phyloP scores from a whole-genome alignment of 1,140 invertebrate species.

The Sitobion miscanthi region DNA sequence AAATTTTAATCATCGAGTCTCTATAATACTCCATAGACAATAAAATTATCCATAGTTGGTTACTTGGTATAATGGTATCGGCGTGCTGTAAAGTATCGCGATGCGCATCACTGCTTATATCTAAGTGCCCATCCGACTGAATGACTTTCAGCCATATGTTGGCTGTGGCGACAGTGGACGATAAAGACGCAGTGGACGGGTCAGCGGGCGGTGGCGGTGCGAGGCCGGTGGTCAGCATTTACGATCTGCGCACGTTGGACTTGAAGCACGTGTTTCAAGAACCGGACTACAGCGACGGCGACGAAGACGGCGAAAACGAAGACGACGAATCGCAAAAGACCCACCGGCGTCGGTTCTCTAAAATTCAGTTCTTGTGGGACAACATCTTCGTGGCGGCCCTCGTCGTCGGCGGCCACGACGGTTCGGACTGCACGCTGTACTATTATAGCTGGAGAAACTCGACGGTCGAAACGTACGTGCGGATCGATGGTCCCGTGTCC shows the following conservation, averaged over 20 bases:
- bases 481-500: constrained; percentile 67
- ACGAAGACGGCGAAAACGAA: constrained; percentile 59
- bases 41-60: too few relatives aligned
- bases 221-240: constrained; percentile 69
- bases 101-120: neutral
- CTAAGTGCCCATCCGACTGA: neutral
- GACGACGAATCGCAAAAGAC: neutral
- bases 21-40: too few relatives aligned
- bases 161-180: neutral
- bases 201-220: constrained; percentile 64
- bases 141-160: neutral
- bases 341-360: constrained; percentile 67
- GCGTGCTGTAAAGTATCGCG: too few relatives aligned
- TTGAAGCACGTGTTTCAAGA: constrained; percentile 69
- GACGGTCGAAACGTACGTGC: constrained; percentile 77
- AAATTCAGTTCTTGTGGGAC: constrained; percentile 79
- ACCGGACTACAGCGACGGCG: constrained; percentile 64
- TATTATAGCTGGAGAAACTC: constrained; percentile 85
- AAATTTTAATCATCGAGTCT: too few relatives aligned
- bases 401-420: constrained; percentile 73
- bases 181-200: constrained; percentile 62
- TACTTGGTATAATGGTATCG: too few relatives aligned
- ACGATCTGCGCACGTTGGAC: constrained; percentile 70
- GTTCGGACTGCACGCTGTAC: constrained; percentile 79
- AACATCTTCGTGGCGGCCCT: constrained; percentile 79